Conservation (phyloP, 1,140 invertebrate species). For the Meteorus sp. region DNA sequence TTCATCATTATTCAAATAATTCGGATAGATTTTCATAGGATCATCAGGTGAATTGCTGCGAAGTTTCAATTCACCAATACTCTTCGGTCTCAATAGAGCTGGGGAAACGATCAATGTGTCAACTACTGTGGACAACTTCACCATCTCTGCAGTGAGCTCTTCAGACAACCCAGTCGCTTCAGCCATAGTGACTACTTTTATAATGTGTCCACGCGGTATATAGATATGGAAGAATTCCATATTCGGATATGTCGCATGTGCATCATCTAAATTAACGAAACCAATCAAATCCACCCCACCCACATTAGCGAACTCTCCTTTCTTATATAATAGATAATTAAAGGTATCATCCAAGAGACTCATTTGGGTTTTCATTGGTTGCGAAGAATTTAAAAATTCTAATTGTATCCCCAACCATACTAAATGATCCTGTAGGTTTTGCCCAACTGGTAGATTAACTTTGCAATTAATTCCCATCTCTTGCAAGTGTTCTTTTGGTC, state of each 20-base stretch:
- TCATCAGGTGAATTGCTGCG: slow-evolving; percentile 59
- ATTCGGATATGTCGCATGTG: slow-evolving; percentile 43
- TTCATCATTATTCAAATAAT: slow-evolving; percentile 54
- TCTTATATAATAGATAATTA: slow-evolving; percentile 40
- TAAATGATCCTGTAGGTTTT: slow-evolving; percentile 70
- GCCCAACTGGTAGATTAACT: slow-evolving; percentile 65
- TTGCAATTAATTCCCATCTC: slow-evolving; percentile 61
- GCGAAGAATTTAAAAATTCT: background rate
- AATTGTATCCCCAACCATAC: slow-evolving; percentile 45
- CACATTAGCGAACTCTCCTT: slow-evolving; percentile 28
- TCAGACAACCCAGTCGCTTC: slow-evolving; percentile 24
- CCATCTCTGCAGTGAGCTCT: background rate
- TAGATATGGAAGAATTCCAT: slow-evolving; percentile 38
- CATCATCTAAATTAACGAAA: slow-evolving; percentile 42
- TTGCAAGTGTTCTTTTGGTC: slow-evolving; percentile 62
- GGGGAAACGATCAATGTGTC: slow-evolving; percentile 39
- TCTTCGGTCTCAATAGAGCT: slow-evolving; percentile 56
- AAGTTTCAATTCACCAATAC: slow-evolving; percentile 59
- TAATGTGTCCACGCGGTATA: slow-evolving; percentile 25
- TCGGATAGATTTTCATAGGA: slow-evolving; percentile 64
- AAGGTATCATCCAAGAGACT: slow-evolving; percentile 35
- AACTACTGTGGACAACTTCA: background rate
- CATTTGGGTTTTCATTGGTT: background rate
- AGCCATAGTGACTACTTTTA: slow-evolving; percentile 9
- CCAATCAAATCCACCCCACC: slow-evolving; percentile 33